A percentile compares a stretch with the other conserved stretches of the same genome.
Evolutionary conservation across 1,140 invertebrate species (phyloP).

Genomic region (Plutomurus gul): DNA sequence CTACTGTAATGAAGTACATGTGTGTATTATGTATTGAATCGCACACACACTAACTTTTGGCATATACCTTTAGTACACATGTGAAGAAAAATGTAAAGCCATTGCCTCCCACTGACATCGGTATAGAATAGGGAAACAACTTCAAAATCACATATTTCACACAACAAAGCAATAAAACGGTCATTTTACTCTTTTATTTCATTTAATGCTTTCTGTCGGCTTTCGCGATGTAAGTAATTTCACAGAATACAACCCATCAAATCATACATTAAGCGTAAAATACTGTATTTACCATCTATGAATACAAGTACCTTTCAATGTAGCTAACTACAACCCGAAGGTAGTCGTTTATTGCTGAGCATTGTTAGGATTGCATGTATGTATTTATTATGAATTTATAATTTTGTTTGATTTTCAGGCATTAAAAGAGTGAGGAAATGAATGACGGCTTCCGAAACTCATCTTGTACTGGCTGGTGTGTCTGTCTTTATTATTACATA

Average conservation of each 20-base stretch:
- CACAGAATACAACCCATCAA: neutral
- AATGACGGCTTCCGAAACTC: conserved; percentile 24
- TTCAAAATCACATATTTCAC: conserved; percentile 21
- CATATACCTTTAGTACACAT: neutral
- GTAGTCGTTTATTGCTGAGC: neutral
- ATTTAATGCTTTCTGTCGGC: neutral
- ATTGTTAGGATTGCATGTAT: conserved; percentile 10
- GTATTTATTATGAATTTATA: conserved; percentile 22
- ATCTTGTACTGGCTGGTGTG: neutral
- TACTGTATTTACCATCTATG: neutral
- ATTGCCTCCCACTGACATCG: neutral
- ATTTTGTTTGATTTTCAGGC: conserved; percentile 13
- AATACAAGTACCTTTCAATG: neutral
- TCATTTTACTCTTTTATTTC: conserved; percentile 13
- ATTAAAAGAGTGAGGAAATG: conserved; percentile 6
- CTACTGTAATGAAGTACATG: too few species aligned
- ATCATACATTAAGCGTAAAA: neutral
- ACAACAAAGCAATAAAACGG: conserved; percentile 13
- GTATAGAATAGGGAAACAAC: neutral
- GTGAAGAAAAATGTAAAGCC: neutral
- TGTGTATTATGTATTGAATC: too few species aligned
- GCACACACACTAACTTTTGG: too few species aligned
- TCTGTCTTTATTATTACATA: too few species aligned
- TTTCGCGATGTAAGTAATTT: neutral
- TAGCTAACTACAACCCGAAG: neutral